Evolutionary conservation across 2,113 vertebrate genomes (phyloP).

Genomic region (Piaya cayana): DNA sequence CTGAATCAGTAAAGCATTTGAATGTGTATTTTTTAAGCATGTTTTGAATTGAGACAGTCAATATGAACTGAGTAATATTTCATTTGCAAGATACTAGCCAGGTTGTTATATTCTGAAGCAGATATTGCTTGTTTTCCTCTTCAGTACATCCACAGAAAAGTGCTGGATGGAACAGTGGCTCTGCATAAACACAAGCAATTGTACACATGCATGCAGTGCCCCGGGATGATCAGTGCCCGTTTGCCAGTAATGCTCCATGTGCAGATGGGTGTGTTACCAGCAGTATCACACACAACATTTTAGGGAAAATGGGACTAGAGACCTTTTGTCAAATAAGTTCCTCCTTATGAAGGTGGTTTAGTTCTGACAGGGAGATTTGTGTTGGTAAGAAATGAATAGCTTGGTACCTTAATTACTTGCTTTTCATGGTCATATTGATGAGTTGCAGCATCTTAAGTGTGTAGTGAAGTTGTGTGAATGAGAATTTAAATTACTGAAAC

Average conservation of each 20-base stretch:
- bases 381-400: not conserved
- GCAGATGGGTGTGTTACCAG: not conserved
- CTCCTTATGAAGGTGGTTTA: not conserved
- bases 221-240: not conserved
- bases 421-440: not conserved
- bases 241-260: not conserved
- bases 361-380: not conserved
- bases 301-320: not conserved
- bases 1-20: not conserved
- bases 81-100: not conserved
- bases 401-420: not conserved
- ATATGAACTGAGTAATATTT: not conserved
- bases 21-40: not conserved
- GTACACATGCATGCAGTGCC: not conserved
- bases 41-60: not conserved
- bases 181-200: not conserved
- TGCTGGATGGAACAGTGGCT: not conserved
- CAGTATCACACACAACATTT: not conserved
- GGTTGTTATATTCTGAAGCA: not conserved
- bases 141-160: not conserved
- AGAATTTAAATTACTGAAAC: conserved; percentile 15
- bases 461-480: not conserved
- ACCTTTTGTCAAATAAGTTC: not conserved
- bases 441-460: not conserved
- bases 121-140: not conserved